Conservation (phyloP, 1,140 invertebrate genomes). For the Cyclina sinensis region DNA sequence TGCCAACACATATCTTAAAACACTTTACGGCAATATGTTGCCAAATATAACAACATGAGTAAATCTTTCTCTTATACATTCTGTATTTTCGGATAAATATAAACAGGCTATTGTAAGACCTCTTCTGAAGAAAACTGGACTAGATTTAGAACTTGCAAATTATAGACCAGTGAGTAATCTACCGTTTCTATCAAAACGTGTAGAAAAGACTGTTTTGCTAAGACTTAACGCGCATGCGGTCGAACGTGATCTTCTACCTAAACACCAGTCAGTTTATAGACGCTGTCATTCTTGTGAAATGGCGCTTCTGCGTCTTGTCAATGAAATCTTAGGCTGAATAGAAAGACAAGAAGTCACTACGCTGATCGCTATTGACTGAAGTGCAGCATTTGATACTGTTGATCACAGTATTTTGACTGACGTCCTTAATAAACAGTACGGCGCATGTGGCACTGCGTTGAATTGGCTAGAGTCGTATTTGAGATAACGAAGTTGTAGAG, state of each 20-base stretch:
- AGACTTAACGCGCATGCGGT: background rate
- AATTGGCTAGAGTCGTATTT: constrained; percentile 21
- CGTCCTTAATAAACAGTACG: background rate
- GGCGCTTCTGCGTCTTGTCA: constrained; percentile 1
- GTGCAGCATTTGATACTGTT: background rate
- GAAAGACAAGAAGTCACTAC: background rate
- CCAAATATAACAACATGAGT: too few relatives aligned
- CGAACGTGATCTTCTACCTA: too few relatives aligned
- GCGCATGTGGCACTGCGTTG: background rate
- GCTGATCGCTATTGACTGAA: too few relatives aligned
- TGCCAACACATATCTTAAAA: too few relatives aligned
- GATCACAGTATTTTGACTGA: background rate
- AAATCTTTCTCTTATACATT: too few relatives aligned
- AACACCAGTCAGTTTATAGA: background rate
- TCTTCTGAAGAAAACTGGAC: constrained; percentile 11
- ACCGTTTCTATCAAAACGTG: background rate
- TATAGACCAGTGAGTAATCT: background rate
- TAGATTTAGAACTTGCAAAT: constrained; percentile 19
- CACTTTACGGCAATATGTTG: too few relatives aligned
- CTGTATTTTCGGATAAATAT: too few relatives aligned
- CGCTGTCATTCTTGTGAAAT: constrained; percentile 9
- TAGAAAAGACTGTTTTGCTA: constrained; percentile 8
- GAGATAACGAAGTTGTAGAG: background rate
- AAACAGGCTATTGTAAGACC: constrained; percentile 12
- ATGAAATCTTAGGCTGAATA: too few relatives aligned